phyloP scores from a whole-genome alignment of 2,888 invertebrate genomes.

The Hoplodrina ambigua region DNA sequence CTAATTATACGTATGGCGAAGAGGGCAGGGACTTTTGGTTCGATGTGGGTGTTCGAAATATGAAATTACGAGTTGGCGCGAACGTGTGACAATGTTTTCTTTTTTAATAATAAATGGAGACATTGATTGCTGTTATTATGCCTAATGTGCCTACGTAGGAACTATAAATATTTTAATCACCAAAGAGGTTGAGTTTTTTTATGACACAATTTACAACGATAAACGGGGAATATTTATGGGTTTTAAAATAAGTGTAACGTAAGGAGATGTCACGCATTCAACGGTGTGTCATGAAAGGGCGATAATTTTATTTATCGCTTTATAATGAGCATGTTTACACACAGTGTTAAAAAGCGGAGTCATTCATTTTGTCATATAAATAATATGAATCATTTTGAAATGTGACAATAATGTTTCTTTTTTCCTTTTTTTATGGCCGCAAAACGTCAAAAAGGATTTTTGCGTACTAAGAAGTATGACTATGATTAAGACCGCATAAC shows the following conservation, averaged over 20 bases:
- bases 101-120: slow-evolving; percentile 76
- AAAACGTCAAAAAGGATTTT: neutral
- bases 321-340: slow-evolving; percentile 88
- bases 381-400: slow-evolving; percentile 46
- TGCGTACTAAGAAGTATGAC: neutral
- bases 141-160: slow-evolving; percentile 68
- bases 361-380: slow-evolving; percentile 58
- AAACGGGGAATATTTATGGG: slow-evolving; percentile 84
- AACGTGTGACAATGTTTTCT: slow-evolving; percentile 84
- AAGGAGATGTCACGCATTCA: slow-evolving; percentile 80
- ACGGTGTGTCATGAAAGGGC: slow-evolving; percentile 80
- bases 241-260: slow-evolving; percentile 78
- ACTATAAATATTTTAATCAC: slow-evolving; percentile 65
- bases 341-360: slow-evolving; percentile 64
- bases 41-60: slow-evolving; percentile 89
- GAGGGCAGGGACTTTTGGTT: slow-evolving; percentile 79
- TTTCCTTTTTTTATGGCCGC: slow-evolving; percentile 16
- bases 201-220: slow-evolving; percentile 64
- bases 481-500: slow-evolving; percentile 1
- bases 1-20: slow-evolving; percentile 86
- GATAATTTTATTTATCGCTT: slow-evolving; percentile 89
- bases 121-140: slow-evolving; percentile 77
- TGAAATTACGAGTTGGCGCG: slow-evolving; percentile 87
- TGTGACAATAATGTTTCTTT: slow-evolving; percentile 41
- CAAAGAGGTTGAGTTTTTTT: slow-evolving; percentile 50